Evolutionary conservation across 1,140 invertebrate genomes (phyloP).

Genomic region (Nasonia vitripennis): DNA sequence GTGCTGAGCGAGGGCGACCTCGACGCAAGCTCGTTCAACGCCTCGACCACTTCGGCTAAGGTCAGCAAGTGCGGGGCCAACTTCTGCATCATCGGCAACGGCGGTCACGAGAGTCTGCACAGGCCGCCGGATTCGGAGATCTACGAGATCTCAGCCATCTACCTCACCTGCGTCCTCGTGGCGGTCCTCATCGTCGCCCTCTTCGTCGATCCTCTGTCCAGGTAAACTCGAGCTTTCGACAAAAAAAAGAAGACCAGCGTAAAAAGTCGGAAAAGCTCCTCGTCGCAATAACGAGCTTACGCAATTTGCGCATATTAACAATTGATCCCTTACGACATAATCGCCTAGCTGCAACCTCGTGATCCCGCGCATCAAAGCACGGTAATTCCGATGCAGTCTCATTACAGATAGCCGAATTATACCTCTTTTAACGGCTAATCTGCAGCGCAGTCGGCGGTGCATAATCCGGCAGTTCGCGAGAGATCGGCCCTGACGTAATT

Average conservation of each 20-base stretch:
- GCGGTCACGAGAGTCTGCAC: conserved; percentile 81
- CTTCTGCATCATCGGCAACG: conserved; percentile 84
- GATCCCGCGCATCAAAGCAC: neutral
- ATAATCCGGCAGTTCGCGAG: conserved; percentile 19
- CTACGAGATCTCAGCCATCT: conserved; percentile 91
- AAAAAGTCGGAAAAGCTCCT: no score
- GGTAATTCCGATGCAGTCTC: neutral
- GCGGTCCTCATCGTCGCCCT: conserved; percentile 90
- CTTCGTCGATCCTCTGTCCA: conserved; percentile 92
- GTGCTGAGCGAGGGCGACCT: conserved; percentile 85
- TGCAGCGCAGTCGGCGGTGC: neutral
- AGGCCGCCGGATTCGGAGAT: conserved; percentile 88
- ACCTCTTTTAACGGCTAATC: conserved; percentile 25
- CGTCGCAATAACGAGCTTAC: neutral
- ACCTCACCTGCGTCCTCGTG: conserved; percentile 88
- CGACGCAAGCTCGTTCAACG: conserved; percentile 72
- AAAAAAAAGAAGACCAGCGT: neutral
- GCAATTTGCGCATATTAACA: conserved; percentile 18
- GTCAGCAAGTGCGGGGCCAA: conserved; percentile 86
- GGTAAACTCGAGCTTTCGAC: conserved; percentile 73
- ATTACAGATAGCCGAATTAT: conserved; percentile 5
- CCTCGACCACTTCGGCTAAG: conserved; percentile 74
- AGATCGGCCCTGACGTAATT: conserved; percentile 27
- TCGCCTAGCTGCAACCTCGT: neutral
- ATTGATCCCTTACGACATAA: conserved; percentile 8